phyloP scores from a whole-genome alignment of 2,113 vertebrate genomes.

The Hippolais icterina region DNA sequence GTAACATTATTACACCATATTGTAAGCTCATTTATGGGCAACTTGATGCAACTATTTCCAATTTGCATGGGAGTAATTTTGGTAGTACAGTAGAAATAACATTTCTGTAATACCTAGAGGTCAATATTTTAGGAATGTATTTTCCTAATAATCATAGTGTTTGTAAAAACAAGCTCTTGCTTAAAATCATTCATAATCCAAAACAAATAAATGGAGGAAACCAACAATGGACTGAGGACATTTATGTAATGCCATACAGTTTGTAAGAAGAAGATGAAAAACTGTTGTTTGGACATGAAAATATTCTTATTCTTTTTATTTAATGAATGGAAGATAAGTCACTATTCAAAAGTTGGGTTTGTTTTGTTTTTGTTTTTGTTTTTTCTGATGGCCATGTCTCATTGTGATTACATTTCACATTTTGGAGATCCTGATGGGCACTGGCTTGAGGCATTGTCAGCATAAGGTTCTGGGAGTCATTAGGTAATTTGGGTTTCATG shows the following conservation, averaged over 20 bases:
- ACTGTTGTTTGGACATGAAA: background rate
- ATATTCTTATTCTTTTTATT: background rate
- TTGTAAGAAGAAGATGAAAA: background rate
- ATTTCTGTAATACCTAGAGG: background rate
- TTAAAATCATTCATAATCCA: background rate
- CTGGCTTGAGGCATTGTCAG: background rate
- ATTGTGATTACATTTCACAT: background rate
- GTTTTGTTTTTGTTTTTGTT: background rate
- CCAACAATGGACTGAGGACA: background rate
- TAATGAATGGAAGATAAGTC: background rate
- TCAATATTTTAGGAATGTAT: background rate
- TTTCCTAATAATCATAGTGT: background rate
- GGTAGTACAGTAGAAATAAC: background rate
- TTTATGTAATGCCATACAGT: accelerated
- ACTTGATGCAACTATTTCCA: background rate
- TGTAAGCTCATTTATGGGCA: background rate
- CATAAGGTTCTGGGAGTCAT: background rate
- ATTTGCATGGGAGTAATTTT: background rate
- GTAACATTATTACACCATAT: background rate
- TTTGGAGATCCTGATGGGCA: background rate
- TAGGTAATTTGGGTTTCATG: background rate
- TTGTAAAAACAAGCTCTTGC: background rate
- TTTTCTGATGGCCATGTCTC: background rate
- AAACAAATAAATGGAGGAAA: background rate
- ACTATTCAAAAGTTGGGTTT: background rate